phyloP scores from a whole-genome alignment of 2,113 vertebrate species.

The Rhagologus leucostigma region DNA sequence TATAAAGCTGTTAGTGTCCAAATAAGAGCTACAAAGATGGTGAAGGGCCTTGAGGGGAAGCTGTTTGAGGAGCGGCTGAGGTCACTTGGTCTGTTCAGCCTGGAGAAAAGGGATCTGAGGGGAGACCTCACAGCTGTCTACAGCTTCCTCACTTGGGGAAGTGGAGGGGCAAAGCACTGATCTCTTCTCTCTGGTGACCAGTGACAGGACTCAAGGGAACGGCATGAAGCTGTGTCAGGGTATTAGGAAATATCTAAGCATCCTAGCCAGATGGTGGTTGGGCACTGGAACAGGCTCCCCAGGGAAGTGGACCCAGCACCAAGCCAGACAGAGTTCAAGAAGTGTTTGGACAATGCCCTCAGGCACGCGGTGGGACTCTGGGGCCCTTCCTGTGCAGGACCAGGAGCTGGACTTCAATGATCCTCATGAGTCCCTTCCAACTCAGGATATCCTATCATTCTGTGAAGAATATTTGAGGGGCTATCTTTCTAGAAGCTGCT shows the following conservation, averaged over 20 bases:
- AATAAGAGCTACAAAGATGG: not conserved
- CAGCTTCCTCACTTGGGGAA: not conserved
- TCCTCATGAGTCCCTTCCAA: not conserved
- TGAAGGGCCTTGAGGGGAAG: not conserved
- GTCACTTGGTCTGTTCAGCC: not conserved
- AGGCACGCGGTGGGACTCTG: not conserved
- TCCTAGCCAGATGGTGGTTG: not conserved
- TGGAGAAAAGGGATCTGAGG: not conserved
- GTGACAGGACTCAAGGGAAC: not conserved
- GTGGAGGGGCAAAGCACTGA: rapidly evolving
- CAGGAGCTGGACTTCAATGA: not conserved
- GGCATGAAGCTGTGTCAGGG: not conserved
- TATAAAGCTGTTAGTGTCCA: not conserved
- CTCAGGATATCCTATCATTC: not conserved
- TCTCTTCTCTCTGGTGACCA: not conserved
- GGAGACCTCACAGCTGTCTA: not conserved
- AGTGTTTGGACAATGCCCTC: not conserved
- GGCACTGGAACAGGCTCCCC: not conserved
- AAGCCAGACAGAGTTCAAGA: not conserved
- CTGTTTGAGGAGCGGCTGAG: not conserved
- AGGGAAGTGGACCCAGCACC: not conserved
- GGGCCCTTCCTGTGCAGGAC: not conserved
- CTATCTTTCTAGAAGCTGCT: not conserved
- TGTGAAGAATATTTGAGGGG: not conserved
- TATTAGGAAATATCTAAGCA: not conserved